Evolutionary conservation across 2,888 invertebrate genomes (phyloP), one percentile per base, ranked within the genome.

Genomic region (Spicauda simplicius): DNA sequence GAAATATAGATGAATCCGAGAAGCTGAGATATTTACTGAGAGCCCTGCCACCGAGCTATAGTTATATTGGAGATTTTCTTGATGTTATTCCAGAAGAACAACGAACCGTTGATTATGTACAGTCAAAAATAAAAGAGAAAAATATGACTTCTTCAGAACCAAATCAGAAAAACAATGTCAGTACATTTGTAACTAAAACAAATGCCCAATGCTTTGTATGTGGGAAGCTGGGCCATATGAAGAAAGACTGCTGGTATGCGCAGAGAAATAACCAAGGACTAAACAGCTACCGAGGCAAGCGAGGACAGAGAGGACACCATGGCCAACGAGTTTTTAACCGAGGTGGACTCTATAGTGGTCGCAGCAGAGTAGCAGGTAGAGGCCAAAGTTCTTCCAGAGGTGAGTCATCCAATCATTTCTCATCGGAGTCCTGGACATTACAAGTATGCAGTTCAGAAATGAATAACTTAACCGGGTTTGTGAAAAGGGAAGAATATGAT

Each of bases 161-260:
- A 14, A 14, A 14, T 8, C 1, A 41, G 41, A 41, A 41, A 41
- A 41, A 41, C 14, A 41, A 41, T 41, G 8, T 41, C 14, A 41
- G 41, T 8, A 41, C 14, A 41, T 41, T 41, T 41, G 14, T 1
- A 41, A 14, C 14, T 8, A 71, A 71, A 69, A 69, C 70, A n/a
- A n/a, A n/a, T n/a, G n/a, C n/a, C n/a, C n/a, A n/a, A n/a, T n/a
- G n/a, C n/a, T n/a, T n/a, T n/a, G n/a, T n/a, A n/a, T n/a, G n/a
- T n/a, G n/a, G n/a, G n/a, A 14, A 71, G 45, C 64, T 50, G 60
- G 73, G 76, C 8, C 75, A 76, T 70, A 16, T 76, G 5, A 73
- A 73, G 66, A 76, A 71, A 50, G 72, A 74, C 64, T 41, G 41
- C 41, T 41, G 37, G 41, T 5, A 41, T 8, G 14, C 14, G 2